A percentile compares a stretch with the other conserved stretches of the same genome.
Conservation (phyloP, 2,113 vertebrate species). For the Scopus umbretta region DNA sequence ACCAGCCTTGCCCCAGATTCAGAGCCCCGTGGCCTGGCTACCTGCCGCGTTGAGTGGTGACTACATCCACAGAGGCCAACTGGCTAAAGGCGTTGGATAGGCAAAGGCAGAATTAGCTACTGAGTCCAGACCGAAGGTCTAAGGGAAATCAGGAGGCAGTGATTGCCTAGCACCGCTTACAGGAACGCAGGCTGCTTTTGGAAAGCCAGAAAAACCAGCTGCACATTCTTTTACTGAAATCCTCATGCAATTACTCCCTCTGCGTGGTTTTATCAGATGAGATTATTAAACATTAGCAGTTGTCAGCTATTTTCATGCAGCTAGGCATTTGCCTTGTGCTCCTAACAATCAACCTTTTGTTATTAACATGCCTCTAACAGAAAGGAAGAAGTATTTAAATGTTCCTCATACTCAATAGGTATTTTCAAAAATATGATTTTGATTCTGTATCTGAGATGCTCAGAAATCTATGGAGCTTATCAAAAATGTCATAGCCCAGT, state of each 20-base stretch:
- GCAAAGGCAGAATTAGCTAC: neutral
- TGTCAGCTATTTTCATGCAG: constrained; percentile 46
- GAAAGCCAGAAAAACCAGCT: constrained; percentile 32
- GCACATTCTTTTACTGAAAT: neutral
- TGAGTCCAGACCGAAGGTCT: neutral
- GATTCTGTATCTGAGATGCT: neutral
- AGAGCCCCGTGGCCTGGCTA: neutral
- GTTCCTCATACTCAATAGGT: neutral
- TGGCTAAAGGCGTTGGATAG: neutral
- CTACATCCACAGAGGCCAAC: neutral
- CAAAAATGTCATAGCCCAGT: neutral
- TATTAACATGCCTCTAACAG: neutral
- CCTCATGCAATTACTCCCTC: neutral
- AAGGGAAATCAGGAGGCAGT: neutral
- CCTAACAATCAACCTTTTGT: constrained; percentile 2
- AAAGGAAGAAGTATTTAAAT: neutral
- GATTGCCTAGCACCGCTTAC: neutral
- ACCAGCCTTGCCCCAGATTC: neutral
- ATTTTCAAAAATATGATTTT: neutral
- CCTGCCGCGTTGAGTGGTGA: rapidly evolving
- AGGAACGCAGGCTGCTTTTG: neutral
- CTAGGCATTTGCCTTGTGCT: neutral
- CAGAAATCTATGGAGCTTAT: neutral
- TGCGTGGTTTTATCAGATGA: neutral
- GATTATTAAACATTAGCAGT: neutral